phyloP scores from a whole-genome alignment of 2,888 invertebrate genomes.

The Cryptocephalus primarius region DNA sequence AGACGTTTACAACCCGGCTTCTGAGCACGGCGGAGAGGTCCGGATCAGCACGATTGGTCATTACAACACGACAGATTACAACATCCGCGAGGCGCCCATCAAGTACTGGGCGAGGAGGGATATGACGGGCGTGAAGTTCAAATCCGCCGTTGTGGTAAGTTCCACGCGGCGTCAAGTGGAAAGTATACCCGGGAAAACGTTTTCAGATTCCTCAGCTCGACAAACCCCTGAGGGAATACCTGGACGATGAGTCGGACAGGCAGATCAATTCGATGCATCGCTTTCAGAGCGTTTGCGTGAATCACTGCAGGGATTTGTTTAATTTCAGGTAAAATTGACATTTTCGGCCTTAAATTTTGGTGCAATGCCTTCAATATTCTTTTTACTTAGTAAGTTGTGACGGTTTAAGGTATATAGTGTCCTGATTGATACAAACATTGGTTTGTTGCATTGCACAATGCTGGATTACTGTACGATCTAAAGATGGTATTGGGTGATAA shows the following conservation, averaged over 20 bases:
- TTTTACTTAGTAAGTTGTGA: too few species aligned
- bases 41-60: conserved; percentile 40
- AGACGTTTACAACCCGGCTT: conserved; percentile 47
- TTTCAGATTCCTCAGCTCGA: conserved; percentile 34
- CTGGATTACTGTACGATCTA: too few species aligned
- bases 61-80: conserved; percentile 32
- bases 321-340: conserved; percentile 59
- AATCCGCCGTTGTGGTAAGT: conserved; percentile 44
- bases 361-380: not conserved
- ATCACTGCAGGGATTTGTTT: conserved; percentile 51
- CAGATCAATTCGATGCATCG: conserved; percentile 53
- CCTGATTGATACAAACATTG: too few species aligned
- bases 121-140: conserved; percentile 45
- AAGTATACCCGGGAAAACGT: not conserved
- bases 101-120: conserved; percentile 38
- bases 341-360: conserved; percentile 13
- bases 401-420: too few species aligned
- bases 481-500: too few species aligned
- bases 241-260: conserved; percentile 39
- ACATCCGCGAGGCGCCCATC: conserved; percentile 17
- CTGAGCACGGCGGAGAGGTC: conserved; percentile 41
- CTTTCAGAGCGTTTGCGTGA: conserved; percentile 48
- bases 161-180: not conserved
- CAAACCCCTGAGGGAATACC: conserved; percentile 40
- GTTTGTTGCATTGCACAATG: too few species aligned